Percentiles rank a stretch among this genome's conserved stretches.
Conservation (phyloP, 2,113 vertebrate species). For the Phainopepla nitens region DNA sequence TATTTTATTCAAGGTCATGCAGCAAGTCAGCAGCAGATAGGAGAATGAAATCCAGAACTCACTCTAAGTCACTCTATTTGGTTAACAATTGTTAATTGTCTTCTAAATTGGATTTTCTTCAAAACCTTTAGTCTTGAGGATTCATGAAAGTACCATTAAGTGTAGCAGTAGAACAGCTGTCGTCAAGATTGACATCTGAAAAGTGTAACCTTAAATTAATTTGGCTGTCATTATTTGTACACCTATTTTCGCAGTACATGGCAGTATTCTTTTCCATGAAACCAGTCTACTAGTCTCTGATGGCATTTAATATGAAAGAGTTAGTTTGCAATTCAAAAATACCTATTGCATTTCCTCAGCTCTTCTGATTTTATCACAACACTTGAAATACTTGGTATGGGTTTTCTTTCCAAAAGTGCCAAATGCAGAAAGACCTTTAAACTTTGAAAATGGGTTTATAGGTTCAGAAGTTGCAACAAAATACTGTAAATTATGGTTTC, state of each 20-base stretch:
- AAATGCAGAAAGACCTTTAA: neutral
- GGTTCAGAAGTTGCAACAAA: neutral
- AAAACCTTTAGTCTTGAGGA: neutral
- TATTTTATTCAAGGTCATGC: neutral
- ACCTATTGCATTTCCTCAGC: neutral
- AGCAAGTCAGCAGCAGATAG: neutral
- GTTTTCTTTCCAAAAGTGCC: neutral
- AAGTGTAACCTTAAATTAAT: neutral
- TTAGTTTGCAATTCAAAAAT: conserved; percentile 48
- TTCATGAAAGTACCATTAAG: neutral
- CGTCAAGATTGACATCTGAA: neutral
- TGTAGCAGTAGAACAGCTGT: neutral
- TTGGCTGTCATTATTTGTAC: neutral
- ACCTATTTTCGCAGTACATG: neutral
- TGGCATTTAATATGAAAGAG: conserved; percentile 46
- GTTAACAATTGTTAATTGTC: neutral
- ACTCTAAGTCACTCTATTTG: neutral
- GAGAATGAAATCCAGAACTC: neutral
- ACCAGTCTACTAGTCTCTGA: conserved; percentile 11
- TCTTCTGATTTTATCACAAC: neutral
- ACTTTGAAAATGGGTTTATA: neutral
- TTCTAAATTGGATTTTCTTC: conserved; percentile 3
- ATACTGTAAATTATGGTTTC: neutral
- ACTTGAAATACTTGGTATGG: neutral
- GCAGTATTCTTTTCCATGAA: neutral